These are phyloP conservation scores for Ellobius talpinus DNA, from an alignment of 2,113 vertebrate species.

Conservation along the genomic window DNA sequence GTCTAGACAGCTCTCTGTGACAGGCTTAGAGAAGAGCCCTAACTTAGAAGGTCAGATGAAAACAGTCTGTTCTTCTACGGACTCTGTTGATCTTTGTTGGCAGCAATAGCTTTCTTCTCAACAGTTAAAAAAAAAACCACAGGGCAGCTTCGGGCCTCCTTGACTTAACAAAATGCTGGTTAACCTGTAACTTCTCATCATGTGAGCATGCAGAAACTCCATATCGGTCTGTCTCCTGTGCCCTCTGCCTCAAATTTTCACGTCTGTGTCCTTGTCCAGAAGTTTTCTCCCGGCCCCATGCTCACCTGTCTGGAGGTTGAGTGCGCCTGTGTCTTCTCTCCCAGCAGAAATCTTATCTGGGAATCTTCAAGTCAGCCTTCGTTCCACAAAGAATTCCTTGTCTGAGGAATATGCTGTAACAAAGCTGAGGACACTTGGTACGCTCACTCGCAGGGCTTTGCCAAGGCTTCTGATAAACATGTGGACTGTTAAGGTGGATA, in stretches of 20 bases:
- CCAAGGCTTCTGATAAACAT: background rate
- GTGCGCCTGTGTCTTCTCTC: background rate
- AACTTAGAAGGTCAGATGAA: conserved; percentile 43
- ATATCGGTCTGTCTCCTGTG: background rate
- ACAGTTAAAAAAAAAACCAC: background rate
- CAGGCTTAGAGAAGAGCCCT: conserved; percentile 40
- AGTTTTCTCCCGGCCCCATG: background rate
- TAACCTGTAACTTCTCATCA: background rate
- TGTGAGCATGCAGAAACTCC: background rate
- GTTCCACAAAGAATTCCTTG: conserved; percentile 8
- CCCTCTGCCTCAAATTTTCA: background rate
- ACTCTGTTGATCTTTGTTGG: conserved; percentile 37
- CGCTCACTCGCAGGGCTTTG: background rate
- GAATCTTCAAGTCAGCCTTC: background rate
- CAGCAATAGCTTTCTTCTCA: background rate
- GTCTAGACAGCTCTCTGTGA: conserved; percentile 36
- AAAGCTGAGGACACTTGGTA: background rate
- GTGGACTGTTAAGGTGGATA: background rate
- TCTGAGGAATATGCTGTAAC: background rate
- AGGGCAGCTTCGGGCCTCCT: background rate
- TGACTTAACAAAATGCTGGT: background rate
- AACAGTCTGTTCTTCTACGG: conserved; percentile 67
- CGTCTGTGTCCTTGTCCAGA: background rate
- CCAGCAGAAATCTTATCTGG: background rate
- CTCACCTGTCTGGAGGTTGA: background rate